Percentiles rank a stretch among this genome's conserved stretches.
These are phyloP conservation scores for Prochilodus magdalenae DNA, from an alignment of 2,113 vertebrate genomes.

Conservation along the genomic window DNA sequence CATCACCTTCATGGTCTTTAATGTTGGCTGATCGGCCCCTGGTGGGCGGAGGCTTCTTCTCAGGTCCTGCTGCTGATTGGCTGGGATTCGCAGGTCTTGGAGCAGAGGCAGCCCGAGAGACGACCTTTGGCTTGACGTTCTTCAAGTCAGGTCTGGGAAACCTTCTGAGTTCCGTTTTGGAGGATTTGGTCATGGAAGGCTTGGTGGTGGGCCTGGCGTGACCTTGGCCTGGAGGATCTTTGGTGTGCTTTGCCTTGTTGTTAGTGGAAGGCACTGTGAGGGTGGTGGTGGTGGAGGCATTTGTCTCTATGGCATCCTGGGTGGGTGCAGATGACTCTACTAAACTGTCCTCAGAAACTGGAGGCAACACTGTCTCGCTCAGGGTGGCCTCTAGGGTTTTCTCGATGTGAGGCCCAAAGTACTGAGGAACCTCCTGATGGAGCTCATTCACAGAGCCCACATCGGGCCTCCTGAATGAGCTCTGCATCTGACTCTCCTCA, in stretches of 20 bases:
- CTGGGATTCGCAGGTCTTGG: constrained; percentile 10
- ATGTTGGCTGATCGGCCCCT: constrained; percentile 3
- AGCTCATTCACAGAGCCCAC: no score
- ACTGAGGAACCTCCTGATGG: constrained; percentile 1
- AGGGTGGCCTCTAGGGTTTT: not conserved
- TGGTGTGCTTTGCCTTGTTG: constrained; percentile 19
- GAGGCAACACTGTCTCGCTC: not conserved
- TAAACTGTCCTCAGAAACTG: not conserved
- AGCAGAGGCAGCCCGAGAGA: constrained; percentile 39
- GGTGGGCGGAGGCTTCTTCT: constrained; percentile 41
- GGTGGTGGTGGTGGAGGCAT: not conserved
- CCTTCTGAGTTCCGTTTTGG: constrained; percentile 45
- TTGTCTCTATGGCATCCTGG: not conserved
- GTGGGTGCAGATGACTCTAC: not conserved
- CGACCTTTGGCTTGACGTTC: constrained; percentile 62
- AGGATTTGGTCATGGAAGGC: not conserved
- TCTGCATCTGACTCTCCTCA: no score
- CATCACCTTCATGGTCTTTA: constrained; percentile 50
- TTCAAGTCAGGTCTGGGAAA: constrained; percentile 59
- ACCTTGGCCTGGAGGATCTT: not conserved
- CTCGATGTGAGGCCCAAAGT: not conserved
- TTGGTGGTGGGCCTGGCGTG: not conserved
- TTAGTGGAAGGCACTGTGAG: not conserved
- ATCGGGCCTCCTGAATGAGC: no score
- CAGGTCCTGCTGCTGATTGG: constrained; percentile 9